phyloP scores from a whole-genome alignment of 2,888 invertebrate species.

The Galerucella calmariensis region DNA sequence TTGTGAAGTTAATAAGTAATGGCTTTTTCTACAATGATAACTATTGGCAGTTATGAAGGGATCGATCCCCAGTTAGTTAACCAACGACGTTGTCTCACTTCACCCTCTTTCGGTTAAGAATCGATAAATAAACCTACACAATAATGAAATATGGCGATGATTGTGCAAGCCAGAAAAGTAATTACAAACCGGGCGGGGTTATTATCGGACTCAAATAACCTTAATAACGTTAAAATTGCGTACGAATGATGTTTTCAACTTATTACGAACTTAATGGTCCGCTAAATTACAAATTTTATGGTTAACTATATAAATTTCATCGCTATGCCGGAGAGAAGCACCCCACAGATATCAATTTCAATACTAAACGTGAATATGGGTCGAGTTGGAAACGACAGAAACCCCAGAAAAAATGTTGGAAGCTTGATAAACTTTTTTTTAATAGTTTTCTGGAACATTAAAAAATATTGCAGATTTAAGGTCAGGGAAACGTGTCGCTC shows the following conservation, averaged over 20 bases:
- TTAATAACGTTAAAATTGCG: slow-evolving; percentile 55
- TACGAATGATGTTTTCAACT: slow-evolving; percentile 55
- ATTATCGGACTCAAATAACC: slow-evolving; percentile 54
- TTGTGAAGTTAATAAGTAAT: background rate
- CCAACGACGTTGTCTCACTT: slow-evolving; percentile 9
- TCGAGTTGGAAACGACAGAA: slow-evolving; percentile 1
- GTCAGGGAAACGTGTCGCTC: too few species aligned
- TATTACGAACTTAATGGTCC: slow-evolving; percentile 56
- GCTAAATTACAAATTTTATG: slow-evolving; percentile 59
- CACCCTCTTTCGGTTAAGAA: slow-evolving; percentile 26
- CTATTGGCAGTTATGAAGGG: background rate
- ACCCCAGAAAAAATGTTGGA: background rate
- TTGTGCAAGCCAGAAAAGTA: slow-evolving; percentile 55
- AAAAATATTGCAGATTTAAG: too few species aligned
- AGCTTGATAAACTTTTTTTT: too few species aligned
- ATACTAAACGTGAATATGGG: slow-evolving; percentile 9
- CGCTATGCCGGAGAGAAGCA: slow-evolving; percentile 7
- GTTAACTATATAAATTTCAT: slow-evolving; percentile 24
- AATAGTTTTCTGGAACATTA: too few species aligned
- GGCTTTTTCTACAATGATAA: background rate
- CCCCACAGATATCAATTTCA: slow-evolving; percentile 13
- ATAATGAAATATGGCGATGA: slow-evolving; percentile 54
- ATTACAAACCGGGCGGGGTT: slow-evolving; percentile 50
- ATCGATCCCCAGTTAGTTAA: background rate
- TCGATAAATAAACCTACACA: slow-evolving; percentile 46